Evolutionary conservation across 92 coral and sea anemone species (phyloP).

Genomic region (Anthopleura xanthogrammica): DNA sequence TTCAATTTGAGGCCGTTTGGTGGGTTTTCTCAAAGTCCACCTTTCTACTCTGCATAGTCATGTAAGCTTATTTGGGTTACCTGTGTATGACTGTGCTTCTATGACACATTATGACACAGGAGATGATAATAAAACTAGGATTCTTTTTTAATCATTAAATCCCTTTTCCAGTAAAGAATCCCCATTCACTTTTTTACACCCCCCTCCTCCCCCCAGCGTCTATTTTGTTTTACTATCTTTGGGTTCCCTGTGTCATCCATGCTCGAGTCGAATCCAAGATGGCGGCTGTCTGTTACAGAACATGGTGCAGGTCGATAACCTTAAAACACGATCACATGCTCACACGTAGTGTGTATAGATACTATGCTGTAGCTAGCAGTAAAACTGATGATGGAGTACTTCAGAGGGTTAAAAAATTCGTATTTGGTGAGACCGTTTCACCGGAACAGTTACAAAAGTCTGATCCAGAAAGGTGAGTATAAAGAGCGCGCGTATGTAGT

Average conservation of each 20-base stretch:
- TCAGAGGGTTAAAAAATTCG: constrained; percentile 50
- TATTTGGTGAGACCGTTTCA: constrained; percentile 52
- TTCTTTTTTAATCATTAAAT: no score
- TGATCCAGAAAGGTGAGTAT: constrained; percentile 16
- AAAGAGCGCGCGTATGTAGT: no score
- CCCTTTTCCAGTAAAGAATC: no score
- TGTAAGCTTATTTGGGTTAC: no score
- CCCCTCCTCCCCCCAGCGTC: background rate
- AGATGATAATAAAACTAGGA: no score
- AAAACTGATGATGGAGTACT: constrained; percentile 41
- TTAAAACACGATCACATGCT: background rate
- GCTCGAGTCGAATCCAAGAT: constrained; percentile 11
- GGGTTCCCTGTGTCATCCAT: constrained; percentile 13
- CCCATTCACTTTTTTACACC: background rate
- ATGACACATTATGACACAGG: no score
- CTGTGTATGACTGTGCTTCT: no score
- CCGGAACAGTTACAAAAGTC: constrained; percentile 30
- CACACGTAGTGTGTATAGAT: background rate
- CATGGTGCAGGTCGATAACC: constrained; percentile 17
- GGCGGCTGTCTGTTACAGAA: constrained; percentile 20
- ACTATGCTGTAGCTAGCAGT: constrained; percentile 33
- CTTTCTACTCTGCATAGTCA: no score
- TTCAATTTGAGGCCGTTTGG: no score
- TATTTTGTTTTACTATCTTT: background rate
- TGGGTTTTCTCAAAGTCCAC: no score